Evolutionary conservation across 2,797 vertebrate genomes (phyloP).

Genomic region (Arctocebus calabarensis): DNA sequence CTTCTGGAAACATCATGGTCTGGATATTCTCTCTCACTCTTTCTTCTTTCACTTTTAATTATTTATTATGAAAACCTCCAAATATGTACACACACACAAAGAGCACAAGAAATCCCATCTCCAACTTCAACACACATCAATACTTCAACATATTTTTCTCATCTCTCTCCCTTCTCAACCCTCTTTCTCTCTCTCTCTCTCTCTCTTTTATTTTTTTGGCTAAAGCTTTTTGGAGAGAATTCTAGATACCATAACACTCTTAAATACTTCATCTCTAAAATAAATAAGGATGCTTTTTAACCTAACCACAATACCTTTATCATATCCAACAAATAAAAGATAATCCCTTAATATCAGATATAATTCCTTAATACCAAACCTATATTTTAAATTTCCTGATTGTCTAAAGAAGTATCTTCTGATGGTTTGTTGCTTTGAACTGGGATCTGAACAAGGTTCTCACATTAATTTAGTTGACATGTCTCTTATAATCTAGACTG

Average conservation of each 20-base stretch:
- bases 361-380: not conserved
- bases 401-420: not conserved
- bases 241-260: not conserved
- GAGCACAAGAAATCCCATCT: not conserved
- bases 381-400: constrained; percentile 18
- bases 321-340: not conserved
- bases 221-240: constrained; percentile 41
- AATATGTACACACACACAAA: constrained; percentile 8
- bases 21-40: not conserved
- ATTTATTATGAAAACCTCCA: constrained; percentile 53
- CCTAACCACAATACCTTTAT: not conserved
- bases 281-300: constrained; percentile 9
- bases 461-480: not conserved
- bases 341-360: not conserved
- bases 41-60: not conserved
- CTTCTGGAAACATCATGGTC: not conserved
- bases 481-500: not conserved
- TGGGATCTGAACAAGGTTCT: constrained; percentile 8
- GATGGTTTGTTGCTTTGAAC: not conserved
- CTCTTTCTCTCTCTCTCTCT: not conserved
- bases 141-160: not conserved
- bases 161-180: not conserved
- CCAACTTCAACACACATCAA: not conserved
- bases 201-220: not conserved
- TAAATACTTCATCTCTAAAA: not conserved